Evolutionary conservation across 2,797 vertebrate species (phyloP).

Genomic region (Betta splendens): DNA sequence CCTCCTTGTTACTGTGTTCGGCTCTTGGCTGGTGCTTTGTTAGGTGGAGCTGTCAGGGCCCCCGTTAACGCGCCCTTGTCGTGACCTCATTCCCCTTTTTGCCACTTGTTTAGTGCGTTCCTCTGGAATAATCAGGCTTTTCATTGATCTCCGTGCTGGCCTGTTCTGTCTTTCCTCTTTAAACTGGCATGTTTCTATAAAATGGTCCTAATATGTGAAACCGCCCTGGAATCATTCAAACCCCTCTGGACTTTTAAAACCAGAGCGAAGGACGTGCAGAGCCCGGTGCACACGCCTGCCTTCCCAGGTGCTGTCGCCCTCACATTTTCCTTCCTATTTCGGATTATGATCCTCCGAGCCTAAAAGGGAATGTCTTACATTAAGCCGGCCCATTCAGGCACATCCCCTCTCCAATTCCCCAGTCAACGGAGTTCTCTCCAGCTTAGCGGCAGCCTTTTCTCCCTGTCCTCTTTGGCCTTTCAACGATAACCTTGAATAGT

Average conservation of each 20-base stretch:
- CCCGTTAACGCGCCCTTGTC: not conserved
- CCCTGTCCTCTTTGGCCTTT: conserved; percentile 68
- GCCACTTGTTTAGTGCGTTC: conserved; percentile 1
- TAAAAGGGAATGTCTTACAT: conserved; percentile 61
- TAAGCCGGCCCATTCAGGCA: conserved; percentile 59
- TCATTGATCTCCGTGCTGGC: not conserved
- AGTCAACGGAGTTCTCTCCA: conserved; percentile 56
- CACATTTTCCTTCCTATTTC: conserved; percentile 21
- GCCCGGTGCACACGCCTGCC: not conserved
- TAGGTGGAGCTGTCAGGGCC: too few relatives aligned
- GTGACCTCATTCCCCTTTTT: not conserved
- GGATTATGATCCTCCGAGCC: conserved; percentile 32
- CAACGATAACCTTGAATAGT: conserved; percentile 81
- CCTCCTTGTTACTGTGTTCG: too few relatives aligned
- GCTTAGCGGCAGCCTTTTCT: conserved; percentile 58
- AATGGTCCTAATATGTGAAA: not conserved
- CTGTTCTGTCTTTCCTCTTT: not conserved
- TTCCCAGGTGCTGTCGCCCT: conserved; percentile 32
- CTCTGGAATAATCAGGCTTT: not conserved
- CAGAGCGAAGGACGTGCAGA: not conserved
- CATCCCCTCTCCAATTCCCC: conserved; percentile 56
- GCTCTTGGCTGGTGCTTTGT: too few relatives aligned
- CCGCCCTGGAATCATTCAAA: not conserved
- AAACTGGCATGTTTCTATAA: not conserved
- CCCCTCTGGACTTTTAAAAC: not conserved